Evolutionary conservation across 2,113 vertebrate genomes (phyloP), one percentile per base, ranked within the genome.

Genomic region (Caretta caretta): DNA sequence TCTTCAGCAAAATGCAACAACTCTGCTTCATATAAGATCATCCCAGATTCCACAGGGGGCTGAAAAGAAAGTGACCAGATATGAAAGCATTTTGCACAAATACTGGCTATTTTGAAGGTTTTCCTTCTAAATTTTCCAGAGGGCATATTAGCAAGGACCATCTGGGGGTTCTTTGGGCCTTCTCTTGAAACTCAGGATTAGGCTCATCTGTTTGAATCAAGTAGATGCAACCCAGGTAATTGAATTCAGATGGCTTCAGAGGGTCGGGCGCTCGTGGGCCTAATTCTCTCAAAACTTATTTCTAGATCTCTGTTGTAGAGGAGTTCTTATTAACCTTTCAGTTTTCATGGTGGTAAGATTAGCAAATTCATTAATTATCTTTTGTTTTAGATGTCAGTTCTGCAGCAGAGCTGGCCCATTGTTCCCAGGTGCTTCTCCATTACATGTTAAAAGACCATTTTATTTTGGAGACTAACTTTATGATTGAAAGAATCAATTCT

Each of bases 1-100:
- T 99, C 99, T 57, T 99, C 99, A 1, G 98, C 98, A 76, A 98
- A 99, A 89, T 98, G 98, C 31, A 98, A 90, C n/a, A 99, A 72
- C 27, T 97, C 97, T 65, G 98, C 98, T 85, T 99, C 98, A 0
- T 99, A 99, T 29, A 99, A 88, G 42, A 99, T 95, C 2, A 94
- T 97, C 8, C 86, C 98, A 1, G 95, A 91, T 84, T 98, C 96
- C 54, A 91, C 65, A 0, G 95, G 84, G 1, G 97, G 98, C 99
- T 99, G 79, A 46, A 95, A 95, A 90, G 90, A 94, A 76, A 78
- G 38, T 76, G 46, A 35, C 1, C 12, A 94, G 75, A 88, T 83
- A 19, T 88, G 38, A 96, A 94, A 87, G 29, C 0, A 46, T 72
- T 94, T 87, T 84, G 62, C 31, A 83, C 25, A 84, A 72, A 29